These are phyloP conservation scores for Sitophilus oryzae DNA, from an alignment of 1,140 invertebrate species.

Conservation along the genomic window DNA sequence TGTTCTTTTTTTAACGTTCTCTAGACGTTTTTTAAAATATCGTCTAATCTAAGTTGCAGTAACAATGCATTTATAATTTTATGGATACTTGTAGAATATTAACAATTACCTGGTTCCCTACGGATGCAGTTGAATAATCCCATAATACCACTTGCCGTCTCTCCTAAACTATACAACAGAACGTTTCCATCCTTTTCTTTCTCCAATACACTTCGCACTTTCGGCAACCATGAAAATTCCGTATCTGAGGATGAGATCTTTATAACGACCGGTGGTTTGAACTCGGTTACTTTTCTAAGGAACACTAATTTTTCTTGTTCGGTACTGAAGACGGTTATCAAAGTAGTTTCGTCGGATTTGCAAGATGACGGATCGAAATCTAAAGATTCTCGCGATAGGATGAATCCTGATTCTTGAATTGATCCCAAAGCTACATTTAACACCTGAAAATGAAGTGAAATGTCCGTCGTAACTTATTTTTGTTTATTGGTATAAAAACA, in stretches of 20 bases:
- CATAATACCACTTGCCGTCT: slow-evolving; percentile 66
- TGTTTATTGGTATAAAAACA: too few species aligned
- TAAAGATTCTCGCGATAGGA: slow-evolving; percentile 46
- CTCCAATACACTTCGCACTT: slow-evolving; percentile 51
- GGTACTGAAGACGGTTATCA: slow-evolving; percentile 45
- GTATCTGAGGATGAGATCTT: not conserved
- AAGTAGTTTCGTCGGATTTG: slow-evolving; percentile 35
- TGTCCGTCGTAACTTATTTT: too few species aligned
- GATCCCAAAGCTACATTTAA: slow-evolving; percentile 41
- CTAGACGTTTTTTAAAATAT: too few species aligned
- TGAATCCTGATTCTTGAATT: slow-evolving; percentile 47
- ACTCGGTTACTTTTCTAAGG: slow-evolving; percentile 10
- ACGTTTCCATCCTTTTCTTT: slow-evolving; percentile 51
- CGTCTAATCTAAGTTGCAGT: too few species aligned
- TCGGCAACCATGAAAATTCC: not conserved
- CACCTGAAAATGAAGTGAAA: slow-evolving; percentile 41
- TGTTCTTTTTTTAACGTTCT: too few species aligned
- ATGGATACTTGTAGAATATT: too few species aligned
- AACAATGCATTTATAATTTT: too few species aligned
- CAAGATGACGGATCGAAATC: slow-evolving; percentile 28
- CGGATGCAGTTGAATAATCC: slow-evolving; percentile 71
- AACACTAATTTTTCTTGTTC: slow-evolving; percentile 45
- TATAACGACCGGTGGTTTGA: not conserved
- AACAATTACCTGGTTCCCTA: slow-evolving; percentile 60
- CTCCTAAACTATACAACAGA: slow-evolving; percentile 56